Evolutionary conservation across 2,888 invertebrate species (phyloP).

Genomic region (Eupithecia subumbrata): DNA sequence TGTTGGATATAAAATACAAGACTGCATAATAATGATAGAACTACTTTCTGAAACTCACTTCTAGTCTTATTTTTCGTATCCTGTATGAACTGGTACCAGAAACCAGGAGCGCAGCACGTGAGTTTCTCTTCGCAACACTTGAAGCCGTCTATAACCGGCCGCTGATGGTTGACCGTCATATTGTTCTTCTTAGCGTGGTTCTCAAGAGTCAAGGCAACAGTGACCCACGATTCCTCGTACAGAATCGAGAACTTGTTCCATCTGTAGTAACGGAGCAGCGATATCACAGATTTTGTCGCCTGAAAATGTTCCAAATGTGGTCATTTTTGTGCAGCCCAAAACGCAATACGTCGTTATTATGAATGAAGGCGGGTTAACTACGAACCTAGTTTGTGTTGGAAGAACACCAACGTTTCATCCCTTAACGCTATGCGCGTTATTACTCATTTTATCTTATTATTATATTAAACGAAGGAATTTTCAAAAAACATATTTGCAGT

Average conservation of each 20-base stretch:
- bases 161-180: conserved; percentile 92
- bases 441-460: too few species aligned
- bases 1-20: not conserved
- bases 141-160: conserved; percentile 87
- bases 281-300: conserved; percentile 97
- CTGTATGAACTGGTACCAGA: conserved; percentile 93
- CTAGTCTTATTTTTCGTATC: conserved; percentile 94
- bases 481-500: too few species aligned
- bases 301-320: conserved; percentile 71
- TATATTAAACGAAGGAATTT: too few species aligned
- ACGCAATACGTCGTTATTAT: not conserved
- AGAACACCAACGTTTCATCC: too few species aligned
- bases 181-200: conserved; percentile 90
- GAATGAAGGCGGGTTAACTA: too few species aligned
- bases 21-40: not conserved
- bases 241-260: conserved; percentile 97
- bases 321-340: not conserved
- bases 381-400: too few species aligned
- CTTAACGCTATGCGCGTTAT: too few species aligned
- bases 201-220: conserved; percentile 91
- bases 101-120: conserved; percentile 90
- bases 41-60: conserved; percentile 79
- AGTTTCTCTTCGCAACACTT: conserved; percentile 91
- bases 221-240: conserved; percentile 91
- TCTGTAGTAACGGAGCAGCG: conserved; percentile 94